A percentile compares a stretch with the other conserved stretches of the same genome.
Conservation (phyloP, 2,888 invertebrate genomes). For the Oxycera nigricornis region DNA sequence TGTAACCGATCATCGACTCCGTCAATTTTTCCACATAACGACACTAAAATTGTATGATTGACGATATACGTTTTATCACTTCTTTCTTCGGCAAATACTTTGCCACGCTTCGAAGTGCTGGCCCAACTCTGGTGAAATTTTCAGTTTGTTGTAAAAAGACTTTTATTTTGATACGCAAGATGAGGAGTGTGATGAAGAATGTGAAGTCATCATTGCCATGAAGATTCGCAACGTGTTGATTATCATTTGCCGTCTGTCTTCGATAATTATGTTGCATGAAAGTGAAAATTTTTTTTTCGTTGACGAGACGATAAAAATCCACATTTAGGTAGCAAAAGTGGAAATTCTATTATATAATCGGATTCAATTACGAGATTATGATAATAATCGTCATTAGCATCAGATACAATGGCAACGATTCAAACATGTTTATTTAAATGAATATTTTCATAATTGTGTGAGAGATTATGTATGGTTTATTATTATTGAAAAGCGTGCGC, state of each 20-base stretch:
- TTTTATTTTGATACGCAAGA: constrained; percentile 2
- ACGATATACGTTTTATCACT: constrained; percentile 5
- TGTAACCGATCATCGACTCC: neutral
- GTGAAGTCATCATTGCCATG: neutral
- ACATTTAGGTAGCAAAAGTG: neutral
- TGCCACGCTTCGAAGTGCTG: neutral
- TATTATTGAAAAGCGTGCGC: neutral
- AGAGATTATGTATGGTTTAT: neutral
- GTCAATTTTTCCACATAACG: neutral
- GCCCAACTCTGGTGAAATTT: neutral
- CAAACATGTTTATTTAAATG: neutral
- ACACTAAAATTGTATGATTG: neutral
- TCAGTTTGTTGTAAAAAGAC: neutral
- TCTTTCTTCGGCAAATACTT: neutral
- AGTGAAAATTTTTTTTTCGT: neutral
- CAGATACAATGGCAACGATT: neutral
- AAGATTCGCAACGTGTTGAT: neutral
- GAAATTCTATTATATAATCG: constrained; percentile 15
- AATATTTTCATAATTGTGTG: neutral
- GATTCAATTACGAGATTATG: constrained; percentile 24
- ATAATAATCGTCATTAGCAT: neutral
- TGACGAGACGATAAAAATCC: neutral
- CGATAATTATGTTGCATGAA: constrained; percentile 7
- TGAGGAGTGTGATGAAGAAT: neutral
- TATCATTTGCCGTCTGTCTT: neutral